Conservation (phyloP, 2,797 vertebrate species). For the Typhlichthys eigenmanni region DNA sequence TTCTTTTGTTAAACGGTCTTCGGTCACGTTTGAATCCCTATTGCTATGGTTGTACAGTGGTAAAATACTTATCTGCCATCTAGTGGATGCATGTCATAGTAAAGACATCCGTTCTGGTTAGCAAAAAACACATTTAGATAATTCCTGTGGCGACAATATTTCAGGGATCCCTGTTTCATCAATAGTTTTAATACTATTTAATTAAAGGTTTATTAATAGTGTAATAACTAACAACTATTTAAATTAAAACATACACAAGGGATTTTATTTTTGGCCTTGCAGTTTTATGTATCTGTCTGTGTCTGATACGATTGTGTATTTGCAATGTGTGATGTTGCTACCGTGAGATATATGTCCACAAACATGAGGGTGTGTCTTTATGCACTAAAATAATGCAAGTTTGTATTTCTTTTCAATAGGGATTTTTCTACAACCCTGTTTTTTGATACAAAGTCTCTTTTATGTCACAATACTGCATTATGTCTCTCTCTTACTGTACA, state of each 20-base stretch:
- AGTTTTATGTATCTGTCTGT: slow-evolving; percentile 27
- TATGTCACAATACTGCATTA: slow-evolving; percentile 36
- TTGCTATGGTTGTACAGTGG: slow-evolving; percentile 10
- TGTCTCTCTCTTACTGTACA: slow-evolving; percentile 54
- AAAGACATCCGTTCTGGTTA: slow-evolving; percentile 25
- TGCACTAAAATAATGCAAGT: slow-evolving; percentile 77
- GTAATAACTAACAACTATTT: slow-evolving; percentile 23
- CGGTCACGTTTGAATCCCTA: neutral
- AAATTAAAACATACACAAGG: slow-evolving; percentile 36
- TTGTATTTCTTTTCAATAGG: slow-evolving; percentile 54
- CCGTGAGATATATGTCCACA: slow-evolving; percentile 59
- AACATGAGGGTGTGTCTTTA: slow-evolving; percentile 67
- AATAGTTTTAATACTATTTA: slow-evolving; percentile 14
- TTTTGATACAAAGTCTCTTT: slow-evolving; percentile 31
- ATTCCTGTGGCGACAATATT: slow-evolving; percentile 31
- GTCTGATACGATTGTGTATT: slow-evolving; percentile 46
- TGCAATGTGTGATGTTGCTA: slow-evolving; percentile 56
- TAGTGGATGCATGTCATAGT: slow-evolving; percentile 49
- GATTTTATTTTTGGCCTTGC: slow-evolving; percentile 40
- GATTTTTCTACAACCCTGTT: slow-evolving; percentile 30
- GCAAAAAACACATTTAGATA: slow-evolving; percentile 9
- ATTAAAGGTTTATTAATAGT: no score
- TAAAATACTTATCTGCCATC: slow-evolving; percentile 54
- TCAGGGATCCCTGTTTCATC: slow-evolving; percentile 38
- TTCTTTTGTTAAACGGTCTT: neutral